Percentiles rank a stretch among this genome's conserved stretches.
Conservation (phyloP, 2,888 invertebrate species). For the Syrista parreyssii region DNA sequence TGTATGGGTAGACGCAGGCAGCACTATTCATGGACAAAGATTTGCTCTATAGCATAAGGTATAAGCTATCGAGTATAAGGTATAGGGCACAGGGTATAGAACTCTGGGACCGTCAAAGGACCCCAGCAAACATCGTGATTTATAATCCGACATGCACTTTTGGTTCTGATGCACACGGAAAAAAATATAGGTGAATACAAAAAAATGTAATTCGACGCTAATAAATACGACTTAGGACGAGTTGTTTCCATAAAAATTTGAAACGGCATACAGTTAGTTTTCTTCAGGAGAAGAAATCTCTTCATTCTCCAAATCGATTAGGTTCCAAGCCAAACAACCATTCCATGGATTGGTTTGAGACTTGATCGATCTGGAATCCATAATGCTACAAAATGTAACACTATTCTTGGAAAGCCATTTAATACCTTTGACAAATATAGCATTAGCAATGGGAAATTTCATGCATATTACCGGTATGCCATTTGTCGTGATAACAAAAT, state of each 20-base stretch:
- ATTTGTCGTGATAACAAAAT: too few relatives aligned
- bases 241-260: neutral
- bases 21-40: neutral
- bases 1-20: conserved; percentile 11
- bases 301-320: neutral
- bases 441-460: too few relatives aligned
- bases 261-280: neutral
- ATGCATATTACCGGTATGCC: too few relatives aligned
- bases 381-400: too few relatives aligned
- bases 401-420: too few relatives aligned
- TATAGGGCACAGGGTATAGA: neutral
- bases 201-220: neutral
- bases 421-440: too few relatives aligned
- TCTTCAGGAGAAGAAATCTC: neutral
- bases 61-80: neutral
- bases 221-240: neutral
- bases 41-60: neutral
- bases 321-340: neutral
- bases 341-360: too few relatives aligned
- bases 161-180: neutral
- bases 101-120: conserved; percentile 44
- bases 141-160: conserved; percentile 45
- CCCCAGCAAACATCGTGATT: conserved; percentile 47
- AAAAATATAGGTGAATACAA: neutral
- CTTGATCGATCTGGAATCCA: too few relatives aligned